Base-by-base conservation (phyloP, 2,113 vertebrate species). In the Mungos mungo region DNA sequence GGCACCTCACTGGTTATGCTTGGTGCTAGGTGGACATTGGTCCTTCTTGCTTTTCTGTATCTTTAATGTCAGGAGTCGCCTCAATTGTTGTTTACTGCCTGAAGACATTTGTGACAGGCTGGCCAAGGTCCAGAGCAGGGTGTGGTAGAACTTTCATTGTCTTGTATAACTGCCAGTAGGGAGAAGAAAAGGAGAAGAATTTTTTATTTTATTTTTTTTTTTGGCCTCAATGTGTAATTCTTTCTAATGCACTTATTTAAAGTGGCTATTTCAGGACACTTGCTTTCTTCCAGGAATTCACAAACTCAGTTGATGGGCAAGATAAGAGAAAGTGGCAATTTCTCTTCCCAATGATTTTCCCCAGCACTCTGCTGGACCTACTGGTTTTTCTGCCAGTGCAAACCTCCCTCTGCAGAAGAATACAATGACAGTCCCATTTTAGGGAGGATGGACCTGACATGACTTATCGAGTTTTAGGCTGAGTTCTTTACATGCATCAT, bases 231-330 rank as follows among this genome's bases (percentile, higher is more conserved):
- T 74, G 63, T 52, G 54, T 82, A 96, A 72, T 68, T 63, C 52
- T 90, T 80, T 91, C 66, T 38, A 80, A 79, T 65, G 47, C 60
- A 92, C 6, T 84, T 15, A 23, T 82, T 68, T 91, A 60, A 85
- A 90, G 54, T 72, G 54, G 38, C 31, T 74, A 74, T 91, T 92
- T 96, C 41, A 63, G 80, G 85, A 85, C 31, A 88, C 25, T 81
- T 50, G 6, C 41, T 84, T 96, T 97, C 80, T 77, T 94, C 21
- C 35, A 96, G 88, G 38, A 97, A 92, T 72, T 54, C 84, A 74
- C 38, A 93, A 86, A 68, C 29, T 90, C 35, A 52, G 0, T 21
- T 88, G 63, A 87, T 29, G 71, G 63, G 33, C 45, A 33, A 74
- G 47, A 69, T 69, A 77, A 83, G 68, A 87, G 66, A 91, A 93